Conservation (phyloP, 2,888 invertebrate genomes). For the Drosophila nr. perissopoda region DNA sequence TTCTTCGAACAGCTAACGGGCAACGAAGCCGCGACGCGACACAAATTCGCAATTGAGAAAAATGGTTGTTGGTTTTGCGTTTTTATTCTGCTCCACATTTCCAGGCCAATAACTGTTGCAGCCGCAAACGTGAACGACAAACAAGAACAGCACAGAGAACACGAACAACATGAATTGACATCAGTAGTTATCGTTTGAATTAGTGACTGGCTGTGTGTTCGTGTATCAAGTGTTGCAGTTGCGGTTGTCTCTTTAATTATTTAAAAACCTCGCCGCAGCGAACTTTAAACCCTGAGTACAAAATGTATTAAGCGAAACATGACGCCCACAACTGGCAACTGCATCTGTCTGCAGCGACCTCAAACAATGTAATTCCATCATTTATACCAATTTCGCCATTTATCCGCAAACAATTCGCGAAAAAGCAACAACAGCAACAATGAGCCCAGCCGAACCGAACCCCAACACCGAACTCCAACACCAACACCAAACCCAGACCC, state of each 20-base stretch:
- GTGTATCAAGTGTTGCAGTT: constrained; percentile 34
- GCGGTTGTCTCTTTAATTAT: constrained; percentile 45
- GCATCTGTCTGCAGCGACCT: constrained; percentile 52
- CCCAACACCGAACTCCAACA: constrained; percentile 5
- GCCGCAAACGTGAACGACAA: constrained; percentile 1
- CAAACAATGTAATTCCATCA: constrained; percentile 82
- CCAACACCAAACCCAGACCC: constrained; percentile 23
- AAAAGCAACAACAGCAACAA: constrained; percentile 49
- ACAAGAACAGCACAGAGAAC: background rate
- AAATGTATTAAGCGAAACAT: constrained; percentile 45
- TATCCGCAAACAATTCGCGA: constrained; percentile 78
- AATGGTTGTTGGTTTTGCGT: constrained; percentile 13
- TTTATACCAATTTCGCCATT: constrained; percentile 80
- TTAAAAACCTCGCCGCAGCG: constrained; percentile 3
- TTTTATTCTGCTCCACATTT: constrained; percentile 29
- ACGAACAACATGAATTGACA: constrained; percentile 14
- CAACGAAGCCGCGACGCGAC: constrained; percentile 13
- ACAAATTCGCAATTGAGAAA: constrained; percentile 21
- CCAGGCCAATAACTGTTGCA: constrained; percentile 40
- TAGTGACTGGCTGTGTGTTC: constrained; percentile 5
- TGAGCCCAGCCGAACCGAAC: constrained; percentile 16
- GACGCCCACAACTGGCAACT: constrained; percentile 42
- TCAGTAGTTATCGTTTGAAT: constrained; percentile 24
- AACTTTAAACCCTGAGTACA: constrained; percentile 29
- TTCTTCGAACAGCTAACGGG: constrained; percentile 18